Percentiles rank a stretch among this genome's conserved stretches.
These are phyloP conservation scores for Bombus sylvicola DNA, from an alignment of 1,140 invertebrate species.

Conservation along the genomic window DNA sequence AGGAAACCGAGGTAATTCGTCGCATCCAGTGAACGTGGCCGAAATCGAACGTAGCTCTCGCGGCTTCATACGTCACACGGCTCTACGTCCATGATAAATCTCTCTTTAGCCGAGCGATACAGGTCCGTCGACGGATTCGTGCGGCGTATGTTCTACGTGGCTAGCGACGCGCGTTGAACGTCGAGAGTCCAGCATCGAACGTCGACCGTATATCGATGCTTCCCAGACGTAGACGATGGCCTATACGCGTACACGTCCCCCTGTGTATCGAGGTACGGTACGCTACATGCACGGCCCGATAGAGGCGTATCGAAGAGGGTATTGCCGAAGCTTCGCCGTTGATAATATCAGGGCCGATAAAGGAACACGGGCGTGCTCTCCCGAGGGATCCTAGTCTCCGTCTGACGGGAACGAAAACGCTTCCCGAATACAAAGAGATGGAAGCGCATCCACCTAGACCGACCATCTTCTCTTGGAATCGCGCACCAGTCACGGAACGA, in stretches of 20 bases:
- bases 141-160: constrained; percentile 37
- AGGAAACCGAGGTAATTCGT: too few relatives aligned
- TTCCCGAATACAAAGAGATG: constrained; percentile 56
- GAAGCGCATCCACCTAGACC: background rate
- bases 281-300: background rate
- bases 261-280: background rate
- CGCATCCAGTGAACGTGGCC: background rate
- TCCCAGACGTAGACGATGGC: background rate
- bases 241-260: background rate
- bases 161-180: background rate
- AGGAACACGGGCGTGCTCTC: constrained; percentile 56
- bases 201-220: constrained; percentile 14
- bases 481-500: background rate
- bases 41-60: background rate
- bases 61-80: background rate
- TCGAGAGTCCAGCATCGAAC: background rate
- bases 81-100: background rate
- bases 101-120: background rate
- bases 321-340: constrained; percentile 48
- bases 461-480: background rate
- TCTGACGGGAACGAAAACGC: constrained; percentile 34
- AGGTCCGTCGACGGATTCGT: constrained; percentile 1
- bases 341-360: constrained; percentile 64
- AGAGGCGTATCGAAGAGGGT: constrained; percentile 15
- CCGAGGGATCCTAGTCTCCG: constrained; percentile 33